Evolutionary conservation across 1,140 invertebrate genomes (phyloP).

Genomic region (Drosophila prosaltans): DNA sequence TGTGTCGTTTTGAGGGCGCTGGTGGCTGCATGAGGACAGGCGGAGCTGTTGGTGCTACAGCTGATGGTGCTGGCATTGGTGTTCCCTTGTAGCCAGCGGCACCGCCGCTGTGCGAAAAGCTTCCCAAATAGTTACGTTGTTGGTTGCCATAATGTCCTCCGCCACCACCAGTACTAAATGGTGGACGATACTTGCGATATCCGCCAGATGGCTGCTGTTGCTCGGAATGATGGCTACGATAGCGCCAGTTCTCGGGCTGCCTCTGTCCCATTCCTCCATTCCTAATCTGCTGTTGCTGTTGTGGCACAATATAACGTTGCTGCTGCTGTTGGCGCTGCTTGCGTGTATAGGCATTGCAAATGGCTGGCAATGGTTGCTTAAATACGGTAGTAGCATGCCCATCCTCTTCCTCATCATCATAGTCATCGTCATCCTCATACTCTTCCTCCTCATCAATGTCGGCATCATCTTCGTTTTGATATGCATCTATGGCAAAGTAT

Average conservation of each 20-base stretch:
- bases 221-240: conserved; percentile 71
- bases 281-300: conserved; percentile 41
- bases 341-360: conserved; percentile 58
- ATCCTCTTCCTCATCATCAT: conserved; percentile 39
- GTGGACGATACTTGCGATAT: conserved; percentile 71
- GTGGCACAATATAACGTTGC: conserved; percentile 56
- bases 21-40: conserved; percentile 15
- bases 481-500: conserved; percentile 69
- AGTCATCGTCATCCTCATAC: conserved; percentile 46
- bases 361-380: conserved; percentile 48
- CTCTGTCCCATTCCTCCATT: conserved; percentile 2
- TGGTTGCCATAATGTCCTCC: conserved; percentile 73
- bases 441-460: conserved; percentile 72
- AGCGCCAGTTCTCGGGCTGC: conserved; percentile 76
- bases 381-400: conserved; percentile 3
- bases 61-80: conserved; percentile 22
- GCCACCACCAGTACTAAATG: conserved; percentile 66
- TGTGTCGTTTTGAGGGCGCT: neutral
- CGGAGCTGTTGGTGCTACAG: conserved; percentile 37
- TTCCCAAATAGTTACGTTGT: conserved; percentile 77
- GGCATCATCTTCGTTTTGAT: conserved; percentile 74
- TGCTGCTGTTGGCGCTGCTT: conserved; percentile 65
- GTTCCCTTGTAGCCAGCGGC: conserved; percentile 60
- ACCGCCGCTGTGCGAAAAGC: conserved; percentile 68
- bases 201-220: conserved; percentile 50